These are phyloP conservation scores for Microtus pennsylvanicus DNA, from an alignment of 2,113 vertebrate species.

Conservation along the genomic window DNA sequence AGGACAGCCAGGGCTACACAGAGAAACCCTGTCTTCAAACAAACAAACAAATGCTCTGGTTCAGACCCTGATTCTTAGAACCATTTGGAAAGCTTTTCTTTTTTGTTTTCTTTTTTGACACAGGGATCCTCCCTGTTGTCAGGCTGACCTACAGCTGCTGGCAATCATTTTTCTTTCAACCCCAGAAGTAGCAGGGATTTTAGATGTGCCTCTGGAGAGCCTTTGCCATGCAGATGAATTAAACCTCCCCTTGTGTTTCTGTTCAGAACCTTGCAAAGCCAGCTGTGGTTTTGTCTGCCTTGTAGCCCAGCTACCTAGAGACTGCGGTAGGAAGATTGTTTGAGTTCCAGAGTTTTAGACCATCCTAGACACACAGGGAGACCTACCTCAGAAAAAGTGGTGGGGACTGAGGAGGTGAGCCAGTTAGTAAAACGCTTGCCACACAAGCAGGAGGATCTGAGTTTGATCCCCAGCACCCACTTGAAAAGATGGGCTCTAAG, in stretches of 20 bases:
- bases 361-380: neutral
- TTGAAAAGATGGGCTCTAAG: neutral
- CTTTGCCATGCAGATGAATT: neutral
- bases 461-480: neutral
- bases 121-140: neutral
- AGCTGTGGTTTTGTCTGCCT: neutral
- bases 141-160: neutral
- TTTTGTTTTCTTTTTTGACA: neutral
- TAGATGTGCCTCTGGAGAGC: neutral
- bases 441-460: neutral
- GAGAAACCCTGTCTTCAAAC: neutral
- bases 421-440: neutral
- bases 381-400: neutral
- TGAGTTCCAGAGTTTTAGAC: neutral
- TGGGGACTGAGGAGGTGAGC: neutral
- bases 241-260: neutral
- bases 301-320: neutral
- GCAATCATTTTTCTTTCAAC: neutral
- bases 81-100: neutral
- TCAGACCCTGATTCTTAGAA: neutral
- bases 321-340: neutral
- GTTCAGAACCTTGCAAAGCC: slow-evolving; percentile 22
- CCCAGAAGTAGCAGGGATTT: neutral
- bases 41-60: neutral
- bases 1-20: neutral